Percentiles rank a stretch among this genome's conserved stretches.
phyloP scores from a whole-genome alignment of 2,797 vertebrate species.

The Chelmon rostratus region DNA sequence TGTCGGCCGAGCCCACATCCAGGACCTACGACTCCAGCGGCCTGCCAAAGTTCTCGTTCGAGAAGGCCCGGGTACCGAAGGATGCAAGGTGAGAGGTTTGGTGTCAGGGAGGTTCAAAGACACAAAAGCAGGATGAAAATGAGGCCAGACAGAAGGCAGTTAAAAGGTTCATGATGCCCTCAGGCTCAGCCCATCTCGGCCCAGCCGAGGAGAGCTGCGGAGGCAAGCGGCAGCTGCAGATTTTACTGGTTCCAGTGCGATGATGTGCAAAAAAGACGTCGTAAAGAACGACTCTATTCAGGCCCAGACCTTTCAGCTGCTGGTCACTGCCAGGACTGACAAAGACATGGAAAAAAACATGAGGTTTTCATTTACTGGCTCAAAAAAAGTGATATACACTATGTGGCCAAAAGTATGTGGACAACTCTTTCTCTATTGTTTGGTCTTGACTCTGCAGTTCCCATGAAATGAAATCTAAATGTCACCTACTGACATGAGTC shows the following conservation, averaged over 20 bases:
- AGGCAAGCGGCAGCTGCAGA: not conserved
- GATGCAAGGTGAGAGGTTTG: conserved; percentile 89
- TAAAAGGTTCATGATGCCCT: conserved; percentile 13
- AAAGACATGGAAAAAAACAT: not conserved
- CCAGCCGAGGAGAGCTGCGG: not conserved
- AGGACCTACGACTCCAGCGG: conserved; percentile 87
- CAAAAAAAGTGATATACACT: too few relatives aligned
- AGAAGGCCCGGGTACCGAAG: conserved; percentile 91
- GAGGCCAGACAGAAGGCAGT: not conserved
- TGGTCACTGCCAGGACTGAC: not conserved
- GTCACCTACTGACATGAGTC: too few relatives aligned
- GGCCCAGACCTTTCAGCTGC: not conserved
- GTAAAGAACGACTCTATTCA: not conserved
- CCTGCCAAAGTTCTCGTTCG: conserved; percentile 90
- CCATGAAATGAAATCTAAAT: not conserved
- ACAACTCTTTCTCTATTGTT: not conserved
- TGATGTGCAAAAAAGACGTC: not conserved
- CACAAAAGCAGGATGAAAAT: not conserved
- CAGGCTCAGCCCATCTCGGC: not conserved
- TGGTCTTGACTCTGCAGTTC: not conserved
- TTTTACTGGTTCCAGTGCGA: not conserved
- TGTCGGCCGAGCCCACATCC: conserved; percentile 93
- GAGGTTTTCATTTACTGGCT: too few relatives aligned
- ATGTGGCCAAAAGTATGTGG: too few relatives aligned
- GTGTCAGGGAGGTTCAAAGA: not conserved